Evolutionary conservation across 2,113 vertebrate species (phyloP).

Genomic region (Apodemus speciosus): DNA sequence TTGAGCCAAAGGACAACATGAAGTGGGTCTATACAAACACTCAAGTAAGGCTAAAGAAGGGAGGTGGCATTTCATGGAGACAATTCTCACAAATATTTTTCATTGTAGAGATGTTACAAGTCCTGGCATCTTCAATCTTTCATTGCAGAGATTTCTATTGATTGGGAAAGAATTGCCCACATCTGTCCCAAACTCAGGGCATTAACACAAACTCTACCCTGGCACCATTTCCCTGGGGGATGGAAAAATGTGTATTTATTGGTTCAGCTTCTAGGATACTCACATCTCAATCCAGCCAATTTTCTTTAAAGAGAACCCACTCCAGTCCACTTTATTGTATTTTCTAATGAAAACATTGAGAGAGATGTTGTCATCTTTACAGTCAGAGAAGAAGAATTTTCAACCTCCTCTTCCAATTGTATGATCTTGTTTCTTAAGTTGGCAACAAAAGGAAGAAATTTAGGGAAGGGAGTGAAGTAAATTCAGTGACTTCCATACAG

Average conservation of each 20-base stretch:
- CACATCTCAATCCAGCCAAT: slow-evolving; percentile 85
- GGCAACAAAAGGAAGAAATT: slow-evolving; percentile 64
- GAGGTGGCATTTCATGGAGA: slow-evolving; percentile 50
- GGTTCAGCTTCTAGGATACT: slow-evolving; percentile 75
- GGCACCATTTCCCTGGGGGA: slow-evolving; percentile 70
- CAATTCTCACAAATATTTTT: slow-evolving; percentile 67
- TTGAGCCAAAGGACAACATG: slow-evolving; percentile 21
- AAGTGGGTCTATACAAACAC: slow-evolving; percentile 27
- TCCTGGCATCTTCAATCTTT: slow-evolving; percentile 80
- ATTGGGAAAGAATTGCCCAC: slow-evolving; percentile 77
- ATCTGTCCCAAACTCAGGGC: slow-evolving; percentile 62
- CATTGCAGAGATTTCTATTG: slow-evolving; percentile 80
- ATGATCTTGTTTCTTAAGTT: slow-evolving; percentile 62
- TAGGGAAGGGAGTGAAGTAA: slow-evolving; percentile 63
- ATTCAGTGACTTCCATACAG: slow-evolving; percentile 46
- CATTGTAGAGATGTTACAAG: slow-evolving; percentile 66
- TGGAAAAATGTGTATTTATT: slow-evolving; percentile 82
- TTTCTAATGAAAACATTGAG: slow-evolving; percentile 80
- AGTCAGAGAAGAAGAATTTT: slow-evolving; percentile 73
- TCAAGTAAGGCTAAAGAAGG: neutral
- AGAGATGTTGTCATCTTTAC: slow-evolving; percentile 83
- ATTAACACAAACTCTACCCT: slow-evolving; percentile 81
- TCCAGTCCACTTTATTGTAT: slow-evolving; percentile 83
- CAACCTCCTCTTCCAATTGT: slow-evolving; percentile 69
- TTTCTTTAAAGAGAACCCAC: slow-evolving; percentile 81